phyloP scores from a whole-genome alignment of 2,888 invertebrate genomes.

The Monopis laevigella region DNA sequence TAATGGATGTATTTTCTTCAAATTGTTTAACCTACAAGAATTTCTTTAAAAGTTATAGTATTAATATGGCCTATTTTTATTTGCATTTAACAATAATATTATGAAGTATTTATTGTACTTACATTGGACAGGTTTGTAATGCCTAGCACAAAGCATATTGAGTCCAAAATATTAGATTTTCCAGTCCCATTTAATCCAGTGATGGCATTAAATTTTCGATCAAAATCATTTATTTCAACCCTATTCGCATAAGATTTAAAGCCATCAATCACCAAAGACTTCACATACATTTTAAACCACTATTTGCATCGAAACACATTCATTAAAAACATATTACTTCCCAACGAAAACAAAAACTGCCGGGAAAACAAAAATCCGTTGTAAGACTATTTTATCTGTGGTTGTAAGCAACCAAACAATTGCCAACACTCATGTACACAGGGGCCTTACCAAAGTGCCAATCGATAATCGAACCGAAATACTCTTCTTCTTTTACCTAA shows the following conservation, averaged over 20 bases:
- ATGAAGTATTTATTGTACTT: conserved; percentile 40
- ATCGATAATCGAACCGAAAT: too few relatives aligned
- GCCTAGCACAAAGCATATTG: conserved; percentile 97
- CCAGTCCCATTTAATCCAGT: conserved; percentile 98
- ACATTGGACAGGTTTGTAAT: conserved; percentile 93
- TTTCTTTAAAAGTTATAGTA: too few relatives aligned
- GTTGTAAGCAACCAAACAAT: too few relatives aligned
- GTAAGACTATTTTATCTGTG: too few relatives aligned
- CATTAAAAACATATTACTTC: too few relatives aligned
- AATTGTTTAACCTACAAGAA: too few relatives aligned
- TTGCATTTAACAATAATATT: neutral
- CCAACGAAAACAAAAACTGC: too few relatives aligned
- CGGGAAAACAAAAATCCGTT: too few relatives aligned
- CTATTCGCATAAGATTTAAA: conserved; percentile 97
- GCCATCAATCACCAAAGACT: conserved; percentile 92
- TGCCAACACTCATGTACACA: too few relatives aligned
- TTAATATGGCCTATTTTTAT: neutral
- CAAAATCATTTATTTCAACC: conserved; percentile 92
- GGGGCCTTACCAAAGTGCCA: too few relatives aligned
- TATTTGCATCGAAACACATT: neutral
- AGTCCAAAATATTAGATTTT: conserved; percentile 96
- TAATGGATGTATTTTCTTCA: too few relatives aligned
- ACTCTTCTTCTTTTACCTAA: too few relatives aligned
- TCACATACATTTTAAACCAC: conserved; percentile 86
- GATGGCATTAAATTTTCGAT: conserved; percentile 96